These are phyloP conservation scores for Naja naja DNA, from an alignment of 2,113 vertebrate genomes.

Conservation along the genomic window DNA sequence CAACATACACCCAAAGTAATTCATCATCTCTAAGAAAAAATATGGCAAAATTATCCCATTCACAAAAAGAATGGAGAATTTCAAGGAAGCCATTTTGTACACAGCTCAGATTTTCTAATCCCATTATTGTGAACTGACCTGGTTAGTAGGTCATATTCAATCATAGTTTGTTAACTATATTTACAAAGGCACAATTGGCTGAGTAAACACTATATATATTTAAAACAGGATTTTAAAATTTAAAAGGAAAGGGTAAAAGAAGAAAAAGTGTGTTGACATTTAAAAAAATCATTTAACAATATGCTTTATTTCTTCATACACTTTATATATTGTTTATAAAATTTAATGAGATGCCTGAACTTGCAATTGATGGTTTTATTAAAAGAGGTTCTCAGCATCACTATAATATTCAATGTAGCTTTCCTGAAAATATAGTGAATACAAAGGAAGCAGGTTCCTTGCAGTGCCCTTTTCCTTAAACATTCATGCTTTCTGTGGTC, in stretches of 20 bases:
- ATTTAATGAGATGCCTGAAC: neutral
- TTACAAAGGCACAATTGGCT: neutral
- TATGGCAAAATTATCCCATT: neutral
- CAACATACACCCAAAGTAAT: neutral
- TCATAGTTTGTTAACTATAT: neutral
- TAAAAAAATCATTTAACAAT: neutral
- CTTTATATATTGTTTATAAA: neutral
- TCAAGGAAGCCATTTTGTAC: neutral
- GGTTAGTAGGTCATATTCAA: neutral
- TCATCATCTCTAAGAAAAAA: neutral
- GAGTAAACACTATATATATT: neutral
- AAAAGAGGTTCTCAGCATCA: neutral
- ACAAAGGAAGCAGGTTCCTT: neutral
- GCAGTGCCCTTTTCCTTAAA: neutral
- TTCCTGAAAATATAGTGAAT: neutral
- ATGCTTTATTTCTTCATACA: neutral
- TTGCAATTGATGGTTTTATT: neutral
- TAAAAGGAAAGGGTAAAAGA: neutral
- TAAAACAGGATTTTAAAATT: neutral
- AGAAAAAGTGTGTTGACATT: neutral
- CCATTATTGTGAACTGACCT: neutral
- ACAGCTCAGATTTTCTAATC: neutral
- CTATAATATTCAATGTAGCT: neutral
- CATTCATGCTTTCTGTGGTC: neutral
- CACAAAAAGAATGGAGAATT: neutral